These are phyloP conservation scores for Corynorhinus townsendii DNA, from an alignment of 2,113 vertebrate genomes.

Conservation along the genomic window DNA sequence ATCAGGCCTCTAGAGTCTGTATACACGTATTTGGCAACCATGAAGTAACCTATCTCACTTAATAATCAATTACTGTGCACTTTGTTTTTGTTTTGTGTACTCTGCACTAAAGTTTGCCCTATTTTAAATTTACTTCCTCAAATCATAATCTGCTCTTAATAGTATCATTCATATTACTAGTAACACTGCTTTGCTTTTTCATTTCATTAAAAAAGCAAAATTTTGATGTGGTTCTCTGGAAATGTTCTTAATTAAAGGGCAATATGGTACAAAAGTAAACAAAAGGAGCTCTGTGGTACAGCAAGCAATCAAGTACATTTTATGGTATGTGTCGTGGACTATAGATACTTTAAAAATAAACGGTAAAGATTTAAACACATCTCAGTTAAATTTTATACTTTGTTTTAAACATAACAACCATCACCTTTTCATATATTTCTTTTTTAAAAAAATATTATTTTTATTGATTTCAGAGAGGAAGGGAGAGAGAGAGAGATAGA, in stretches of 20 bases:
- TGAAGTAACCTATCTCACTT: neutral
- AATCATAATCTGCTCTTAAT: conserved; percentile 50
- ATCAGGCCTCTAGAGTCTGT: neutral
- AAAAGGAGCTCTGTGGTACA: neutral
- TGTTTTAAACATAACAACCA: neutral
- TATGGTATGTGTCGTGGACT: neutral
- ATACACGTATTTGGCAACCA: neutral
- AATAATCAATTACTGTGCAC: neutral
- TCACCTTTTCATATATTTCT: neutral
- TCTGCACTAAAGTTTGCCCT: conserved; percentile 55
- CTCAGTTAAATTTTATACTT: neutral
- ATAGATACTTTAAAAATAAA: neutral
- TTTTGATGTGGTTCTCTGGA: conserved; percentile 58
- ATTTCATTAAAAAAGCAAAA: conserved; percentile 79
- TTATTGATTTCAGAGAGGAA: too few relatives aligned
- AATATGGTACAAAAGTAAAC: conserved; percentile 62
- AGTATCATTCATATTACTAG: conserved; percentile 61
- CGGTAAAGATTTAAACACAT: neutral
- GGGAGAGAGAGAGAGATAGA: too few relatives aligned
- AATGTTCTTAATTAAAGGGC: conserved; percentile 74
- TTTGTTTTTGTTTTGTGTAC: conserved; percentile 17
- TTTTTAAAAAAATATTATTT: too few relatives aligned
- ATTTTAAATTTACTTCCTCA: conserved; percentile 27
- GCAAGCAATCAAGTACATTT: neutral
- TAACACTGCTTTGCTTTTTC: conserved; percentile 69